Conservation (phyloP, 2,113 vertebrate genomes). For the Coturnix japonica region DNA sequence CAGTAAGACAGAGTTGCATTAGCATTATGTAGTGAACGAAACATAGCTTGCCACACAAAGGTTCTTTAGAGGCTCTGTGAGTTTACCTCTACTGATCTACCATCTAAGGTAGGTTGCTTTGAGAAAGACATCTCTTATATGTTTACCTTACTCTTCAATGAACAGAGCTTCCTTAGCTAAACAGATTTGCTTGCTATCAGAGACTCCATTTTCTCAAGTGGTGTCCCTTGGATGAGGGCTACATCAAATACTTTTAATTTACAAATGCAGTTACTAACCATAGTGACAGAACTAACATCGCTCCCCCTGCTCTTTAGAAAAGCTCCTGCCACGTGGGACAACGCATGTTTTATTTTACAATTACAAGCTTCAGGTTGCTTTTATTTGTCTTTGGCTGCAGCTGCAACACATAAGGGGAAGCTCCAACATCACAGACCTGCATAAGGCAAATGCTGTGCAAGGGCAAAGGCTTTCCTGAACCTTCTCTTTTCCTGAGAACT, state of each 20-base stretch:
- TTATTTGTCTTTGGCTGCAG: neutral
- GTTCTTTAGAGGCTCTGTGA: neutral
- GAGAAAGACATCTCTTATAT: neutral
- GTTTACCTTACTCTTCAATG: neutral
- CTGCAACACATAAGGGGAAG: neutral
- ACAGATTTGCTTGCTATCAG: conserved; percentile 1
- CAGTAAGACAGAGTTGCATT: neutral
- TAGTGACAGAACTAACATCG: neutral
- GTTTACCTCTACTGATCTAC: neutral
- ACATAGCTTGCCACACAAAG: neutral
- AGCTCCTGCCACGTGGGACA: neutral
- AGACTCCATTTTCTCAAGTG: neutral
- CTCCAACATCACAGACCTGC: neutral
- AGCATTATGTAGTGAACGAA: neutral
- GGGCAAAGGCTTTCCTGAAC: neutral
- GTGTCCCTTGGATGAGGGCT: neutral
- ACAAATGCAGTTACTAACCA: neutral
- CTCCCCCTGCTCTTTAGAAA: neutral
- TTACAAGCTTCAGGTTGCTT: neutral
- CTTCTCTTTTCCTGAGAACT: neutral
- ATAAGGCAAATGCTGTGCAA: neutral
- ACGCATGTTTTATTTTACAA: neutral
- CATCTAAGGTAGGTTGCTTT: neutral
- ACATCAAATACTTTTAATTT: conserved; percentile 17
- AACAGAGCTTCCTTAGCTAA: neutral